Evolutionary conservation across 2,888 invertebrate genomes (phyloP), one percentile per base, ranked within the genome.

Genomic region (Geophilus truncorum): DNA sequence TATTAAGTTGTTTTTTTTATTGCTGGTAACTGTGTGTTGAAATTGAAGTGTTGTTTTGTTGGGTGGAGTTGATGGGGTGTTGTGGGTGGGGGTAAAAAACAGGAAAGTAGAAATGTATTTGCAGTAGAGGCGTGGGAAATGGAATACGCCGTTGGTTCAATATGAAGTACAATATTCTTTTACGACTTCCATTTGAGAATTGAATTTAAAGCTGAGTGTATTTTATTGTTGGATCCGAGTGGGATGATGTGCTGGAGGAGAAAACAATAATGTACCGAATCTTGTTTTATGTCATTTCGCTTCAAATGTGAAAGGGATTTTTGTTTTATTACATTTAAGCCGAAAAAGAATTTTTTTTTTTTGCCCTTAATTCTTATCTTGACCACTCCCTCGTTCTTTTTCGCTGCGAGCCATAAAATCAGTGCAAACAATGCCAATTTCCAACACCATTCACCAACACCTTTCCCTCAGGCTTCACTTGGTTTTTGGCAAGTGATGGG

Each of bases 151-250:
- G 25, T 62, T 62, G 23, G 25, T 62, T 15, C 62, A 62, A 62
- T 62, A 25, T 25, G 62, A 62, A 62, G 62, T 23, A 25, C 12
- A 25, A 25, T 45, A 25, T 62, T 62, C 62, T 25, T 45, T 45
- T 45, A 45, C 45, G 45, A 25, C 23, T 23, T 62, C 62, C 62
- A 62, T 62, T 62, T 62, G 62, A 62, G 62, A 62, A 62, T 62
- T 62, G 62, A 62, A 62, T 62, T 62, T 62, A 62, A 62, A 62
- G 62, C 62, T 23, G 62, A 62, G 62, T 62, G 62, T 62, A 4
- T 62, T 62, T 62, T 25, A 25, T 23, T 25, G 62, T 23, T 62
- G 23, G 62, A 62, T 25, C 12, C 12, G 15, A 62, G 62, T 62
- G 62, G 25, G 62, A 23, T 62, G 62, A 23, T 62, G 25, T 25